A percentile compares a stretch with the other conserved stretches of the same genome.
Conservation (phyloP, 2,888 invertebrate species). For the Megalurothrips usitatus region DNA sequence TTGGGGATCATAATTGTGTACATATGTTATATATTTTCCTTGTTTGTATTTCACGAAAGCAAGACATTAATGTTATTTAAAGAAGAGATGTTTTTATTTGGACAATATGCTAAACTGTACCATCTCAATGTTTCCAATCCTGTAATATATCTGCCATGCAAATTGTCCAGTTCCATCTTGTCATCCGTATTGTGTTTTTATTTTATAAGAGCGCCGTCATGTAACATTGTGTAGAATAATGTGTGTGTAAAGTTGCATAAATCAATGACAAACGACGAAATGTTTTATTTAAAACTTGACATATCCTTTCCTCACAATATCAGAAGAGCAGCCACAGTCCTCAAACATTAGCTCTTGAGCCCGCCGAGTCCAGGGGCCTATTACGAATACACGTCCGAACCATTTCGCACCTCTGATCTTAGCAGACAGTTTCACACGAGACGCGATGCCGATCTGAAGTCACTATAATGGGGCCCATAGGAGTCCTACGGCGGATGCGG, state of each 20-base stretch:
- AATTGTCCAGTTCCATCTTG: constrained; percentile 5
- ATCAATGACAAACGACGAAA: constrained; percentile 17
- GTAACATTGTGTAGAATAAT: constrained; percentile 27
- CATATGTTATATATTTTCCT: constrained; percentile 27
- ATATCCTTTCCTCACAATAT: not conserved
- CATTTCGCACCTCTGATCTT: too few relatives aligned
- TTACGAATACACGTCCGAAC: too few relatives aligned
- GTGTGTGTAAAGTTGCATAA: constrained; percentile 26
- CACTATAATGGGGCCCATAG: not conserved
- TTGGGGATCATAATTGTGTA: constrained; percentile 17
- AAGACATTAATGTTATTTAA: constrained; percentile 21
- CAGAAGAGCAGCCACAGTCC: too few relatives aligned
- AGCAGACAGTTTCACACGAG: too few relatives aligned
- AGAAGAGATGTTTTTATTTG: constrained; percentile 13
- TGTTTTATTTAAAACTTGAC: not conserved
- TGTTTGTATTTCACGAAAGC: constrained; percentile 19
- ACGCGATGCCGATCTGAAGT: too few relatives aligned
- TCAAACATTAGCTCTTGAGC: too few relatives aligned
- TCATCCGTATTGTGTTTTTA: constrained; percentile 16
- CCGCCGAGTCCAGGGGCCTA: too few relatives aligned
- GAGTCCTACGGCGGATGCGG: not conserved
- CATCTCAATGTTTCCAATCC: constrained; percentile 3
- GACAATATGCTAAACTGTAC: not conserved
- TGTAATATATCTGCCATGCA: not conserved
- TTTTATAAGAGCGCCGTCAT: constrained; percentile 5